These are phyloP conservation scores for Sylvia atricapilla DNA, from an alignment of 2,113 vertebrate species.

Conservation along the genomic window DNA sequence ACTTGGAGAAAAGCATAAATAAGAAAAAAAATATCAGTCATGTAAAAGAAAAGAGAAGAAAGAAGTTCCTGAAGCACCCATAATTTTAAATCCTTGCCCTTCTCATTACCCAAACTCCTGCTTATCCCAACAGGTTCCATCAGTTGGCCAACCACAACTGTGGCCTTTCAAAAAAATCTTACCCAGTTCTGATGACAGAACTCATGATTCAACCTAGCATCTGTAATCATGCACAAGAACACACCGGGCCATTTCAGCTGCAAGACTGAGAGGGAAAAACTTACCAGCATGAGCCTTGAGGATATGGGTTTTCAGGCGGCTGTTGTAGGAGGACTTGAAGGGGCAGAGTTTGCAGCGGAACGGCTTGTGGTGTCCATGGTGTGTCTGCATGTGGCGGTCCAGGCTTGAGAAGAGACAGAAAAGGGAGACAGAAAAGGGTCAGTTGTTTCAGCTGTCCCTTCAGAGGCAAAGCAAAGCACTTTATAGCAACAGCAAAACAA, in stretches of 20 bases:
- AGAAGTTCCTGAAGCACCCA: background rate
- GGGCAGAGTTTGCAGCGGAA: slow-evolving; percentile 98
- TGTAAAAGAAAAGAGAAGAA: background rate
- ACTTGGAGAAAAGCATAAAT: background rate
- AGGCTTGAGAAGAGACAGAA: slow-evolving; percentile 73
- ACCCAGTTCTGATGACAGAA: slow-evolving; percentile 12
- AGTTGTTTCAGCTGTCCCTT: background rate
- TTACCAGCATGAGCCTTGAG: slow-evolving; percentile 95
- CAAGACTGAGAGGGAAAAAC: slow-evolving; percentile 25
- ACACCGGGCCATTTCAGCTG: background rate
- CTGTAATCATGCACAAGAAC: slow-evolving; percentile 1
- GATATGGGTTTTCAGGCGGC: slow-evolving; percentile 95
- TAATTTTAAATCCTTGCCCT: background rate
- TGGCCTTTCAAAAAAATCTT: background rate
- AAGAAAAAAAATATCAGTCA: background rate
- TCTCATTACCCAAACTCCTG: background rate
- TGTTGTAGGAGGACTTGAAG: slow-evolving; percentile 96
- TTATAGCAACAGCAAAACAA: background rate
- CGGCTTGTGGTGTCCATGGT: slow-evolving; percentile 96
- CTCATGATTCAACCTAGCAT: background rate
- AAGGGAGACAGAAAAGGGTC: background rate
- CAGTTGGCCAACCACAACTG: background rate
- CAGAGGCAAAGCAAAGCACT: background rate
- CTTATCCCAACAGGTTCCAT: background rate
- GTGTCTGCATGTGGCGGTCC: slow-evolving; percentile 97